Percentiles rank a stretch among this genome's conserved stretches.
Evolutionary conservation across 1,140 invertebrate species (phyloP).

Genomic region (Sitodiplosis mosellana): DNA sequence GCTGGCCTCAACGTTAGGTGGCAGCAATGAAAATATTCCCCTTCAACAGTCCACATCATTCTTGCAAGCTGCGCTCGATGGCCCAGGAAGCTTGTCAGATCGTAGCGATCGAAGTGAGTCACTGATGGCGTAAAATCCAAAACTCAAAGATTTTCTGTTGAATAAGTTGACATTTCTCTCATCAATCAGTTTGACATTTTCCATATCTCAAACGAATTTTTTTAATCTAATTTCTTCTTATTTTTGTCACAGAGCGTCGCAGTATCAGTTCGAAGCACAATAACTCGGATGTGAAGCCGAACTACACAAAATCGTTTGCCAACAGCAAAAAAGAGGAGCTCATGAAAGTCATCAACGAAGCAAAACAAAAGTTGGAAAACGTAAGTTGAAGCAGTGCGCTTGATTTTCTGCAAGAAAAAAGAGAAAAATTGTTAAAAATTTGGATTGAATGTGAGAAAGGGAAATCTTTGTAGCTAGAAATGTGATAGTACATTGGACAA

Average conservation of each 20-base stretch:
- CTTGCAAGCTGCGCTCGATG: conserved; percentile 21
- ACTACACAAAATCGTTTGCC: conserved; percentile 33
- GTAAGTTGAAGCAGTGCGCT: conserved; percentile 35
- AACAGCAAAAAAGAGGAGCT: conserved; percentile 64
- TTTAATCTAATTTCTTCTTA: neutral
- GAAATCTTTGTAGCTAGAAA: too few species aligned
- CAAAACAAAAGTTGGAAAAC: conserved; percentile 69
- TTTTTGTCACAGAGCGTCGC: conserved; percentile 20
- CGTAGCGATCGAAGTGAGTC: conserved; percentile 26
- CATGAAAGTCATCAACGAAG: conserved; percentile 68
- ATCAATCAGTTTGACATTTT: too few species aligned
- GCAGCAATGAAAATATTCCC: conserved; percentile 21
- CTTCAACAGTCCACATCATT: conserved; percentile 16
- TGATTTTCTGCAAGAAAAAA: too few species aligned
- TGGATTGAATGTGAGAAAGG: neutral
- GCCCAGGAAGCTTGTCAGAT: conserved; percentile 18
- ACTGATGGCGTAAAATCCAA: too few species aligned
- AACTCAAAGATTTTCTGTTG: too few species aligned
- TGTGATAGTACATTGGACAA: too few species aligned
- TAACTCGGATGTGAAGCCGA: conserved; percentile 23
- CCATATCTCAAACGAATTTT: too few species aligned
- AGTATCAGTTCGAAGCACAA: conserved; percentile 27
- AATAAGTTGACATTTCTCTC: too few species aligned
- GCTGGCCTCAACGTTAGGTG: conserved; percentile 20
- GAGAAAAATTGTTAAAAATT: neutral